Evolutionary conservation across 2,888 invertebrate genomes (phyloP), one percentile per base, ranked within the genome.

Genomic region (Timema podura): DNA sequence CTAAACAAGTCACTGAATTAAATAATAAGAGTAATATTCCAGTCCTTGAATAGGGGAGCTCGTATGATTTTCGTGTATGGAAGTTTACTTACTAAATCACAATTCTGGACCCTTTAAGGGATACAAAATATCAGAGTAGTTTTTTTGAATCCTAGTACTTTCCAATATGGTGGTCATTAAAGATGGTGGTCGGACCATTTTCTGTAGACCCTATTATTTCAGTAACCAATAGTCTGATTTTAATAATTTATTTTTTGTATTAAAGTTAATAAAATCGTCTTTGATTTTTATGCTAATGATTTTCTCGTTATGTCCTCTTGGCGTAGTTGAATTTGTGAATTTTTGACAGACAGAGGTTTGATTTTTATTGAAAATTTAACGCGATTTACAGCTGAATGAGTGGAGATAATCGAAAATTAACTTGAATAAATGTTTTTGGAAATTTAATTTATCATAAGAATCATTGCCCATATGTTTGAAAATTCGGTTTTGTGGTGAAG

Each of bases 61-160:
- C 9, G 0, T 57, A 57, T 0, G 13, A 57, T 57, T 57, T 13
- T 13, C n/a, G 30, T 57, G 57, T n/a, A 57, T 57, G 57, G 15
- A 57, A 57, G 15, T 57, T 57, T 57, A 57, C n/a, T 7, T 9
- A 57, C n/a, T 2, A 57, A 57, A 57, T 30, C n/a, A 57, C 30
- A 16, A 13, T 57, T 57, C 30, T 57, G 57, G 15, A 57, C 15
- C 15, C 57, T 30, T 13, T 57, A 2, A 30, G 30, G 5, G 57
- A 9, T n/a, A 57, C 57, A n/a, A 57, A 30, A 57, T 13, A n/a
- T 57, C 57, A 57, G 57, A 30, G 57, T 57, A 57, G 57, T 3
- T 57, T 57, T 57, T n/a, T 57, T 30, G 6, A 57, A 57, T 57
- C 57, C 15, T 57, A 1, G n/a, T 57, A 57, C 57, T 57, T 57